Evolutionary conservation across 2,888 invertebrate species (phyloP).

Genomic region (Acrobeloides nanus): DNA sequence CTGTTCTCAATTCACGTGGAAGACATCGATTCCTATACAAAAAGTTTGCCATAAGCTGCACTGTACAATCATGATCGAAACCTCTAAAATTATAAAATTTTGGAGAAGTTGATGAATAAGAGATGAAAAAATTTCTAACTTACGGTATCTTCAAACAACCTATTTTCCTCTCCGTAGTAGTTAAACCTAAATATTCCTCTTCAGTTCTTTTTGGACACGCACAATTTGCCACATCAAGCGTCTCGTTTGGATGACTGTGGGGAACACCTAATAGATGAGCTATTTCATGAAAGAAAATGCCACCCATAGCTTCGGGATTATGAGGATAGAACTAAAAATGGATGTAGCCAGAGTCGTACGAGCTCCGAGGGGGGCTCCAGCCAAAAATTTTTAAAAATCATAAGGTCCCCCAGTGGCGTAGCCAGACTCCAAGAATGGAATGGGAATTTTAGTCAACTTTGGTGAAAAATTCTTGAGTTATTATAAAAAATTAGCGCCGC

Average conservation of each 20-base stretch:
- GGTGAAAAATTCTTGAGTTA: no score
- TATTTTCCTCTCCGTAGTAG: no score
- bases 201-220: conserved; percentile 10
- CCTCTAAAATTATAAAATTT: conserved; percentile 31
- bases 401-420: no score
- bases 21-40: conserved; percentile 42
- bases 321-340: conserved; percentile 47
- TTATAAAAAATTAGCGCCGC: no score
- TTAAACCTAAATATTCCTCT: not conserved
- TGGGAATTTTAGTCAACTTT: no score
- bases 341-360: not conserved
- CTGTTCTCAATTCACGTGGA: conserved; percentile 6
- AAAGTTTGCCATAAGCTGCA: conserved; percentile 43
- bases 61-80: conserved; percentile 51
- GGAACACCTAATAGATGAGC: conserved; percentile 39
- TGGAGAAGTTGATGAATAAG: not conserved
- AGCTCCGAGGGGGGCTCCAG: not conserved
- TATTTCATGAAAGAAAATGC: conserved; percentile 51
- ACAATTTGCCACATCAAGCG: conserved; percentile 27
- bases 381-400: no score
- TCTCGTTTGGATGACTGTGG: conserved; percentile 25
- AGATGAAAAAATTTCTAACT: conserved; percentile 10
- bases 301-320: conserved; percentile 51
- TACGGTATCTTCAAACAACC: conserved; percentile 44
- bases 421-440: no score